These are phyloP conservation scores for Oithona nana DNA, from an alignment of 2,888 invertebrate genomes.

Conservation along the genomic window DNA sequence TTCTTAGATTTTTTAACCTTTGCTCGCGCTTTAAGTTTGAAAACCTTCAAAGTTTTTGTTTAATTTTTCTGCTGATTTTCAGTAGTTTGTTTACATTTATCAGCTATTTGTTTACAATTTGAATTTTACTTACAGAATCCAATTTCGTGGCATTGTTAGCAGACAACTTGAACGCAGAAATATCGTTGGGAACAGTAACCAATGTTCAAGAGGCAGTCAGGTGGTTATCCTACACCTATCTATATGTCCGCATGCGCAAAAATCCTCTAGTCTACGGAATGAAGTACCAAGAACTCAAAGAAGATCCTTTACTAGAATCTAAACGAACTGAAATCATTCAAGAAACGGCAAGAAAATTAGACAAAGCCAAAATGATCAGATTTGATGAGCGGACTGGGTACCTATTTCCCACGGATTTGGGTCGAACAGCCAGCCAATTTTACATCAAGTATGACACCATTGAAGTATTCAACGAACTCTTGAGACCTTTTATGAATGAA, in stretches of 20 bases:
- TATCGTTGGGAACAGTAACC: slow-evolving; percentile 83
- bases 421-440: slow-evolving; percentile 89
- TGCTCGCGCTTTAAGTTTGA: too few relatives aligned
- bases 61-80: too few relatives aligned
- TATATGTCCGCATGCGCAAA: slow-evolving; percentile 76
- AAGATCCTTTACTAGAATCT: slow-evolving; percentile 57
- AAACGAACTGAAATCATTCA: slow-evolving; percentile 58
- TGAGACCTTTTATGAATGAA: slow-evolving; percentile 61
- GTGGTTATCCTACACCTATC: slow-evolving; percentile 93
- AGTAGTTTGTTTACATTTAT: too few relatives aligned
- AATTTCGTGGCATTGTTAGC: slow-evolving; percentile 76
- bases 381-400: slow-evolving; percentile 68
- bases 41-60: too few relatives aligned
- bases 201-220: slow-evolving; percentile 88
- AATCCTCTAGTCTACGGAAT: slow-evolving; percentile 67
- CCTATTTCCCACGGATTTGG: slow-evolving; percentile 50
- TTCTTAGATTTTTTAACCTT: too few relatives aligned
- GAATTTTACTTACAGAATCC: slow-evolving; percentile 96
- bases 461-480: slow-evolving; percentile 67
- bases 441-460: slow-evolving; percentile 93
- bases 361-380: slow-evolving; percentile 82
- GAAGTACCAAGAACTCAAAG: slow-evolving; percentile 37
- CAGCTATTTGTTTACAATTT: too few relatives aligned
- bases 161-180: slow-evolving; percentile 95
- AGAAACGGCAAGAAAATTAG: slow-evolving; percentile 59